A percentile compares a stretch with the other conserved stretches of the same genome.
Conservation (phyloP, 2,888 invertebrate genomes). For the Drosophila infuscata region DNA sequence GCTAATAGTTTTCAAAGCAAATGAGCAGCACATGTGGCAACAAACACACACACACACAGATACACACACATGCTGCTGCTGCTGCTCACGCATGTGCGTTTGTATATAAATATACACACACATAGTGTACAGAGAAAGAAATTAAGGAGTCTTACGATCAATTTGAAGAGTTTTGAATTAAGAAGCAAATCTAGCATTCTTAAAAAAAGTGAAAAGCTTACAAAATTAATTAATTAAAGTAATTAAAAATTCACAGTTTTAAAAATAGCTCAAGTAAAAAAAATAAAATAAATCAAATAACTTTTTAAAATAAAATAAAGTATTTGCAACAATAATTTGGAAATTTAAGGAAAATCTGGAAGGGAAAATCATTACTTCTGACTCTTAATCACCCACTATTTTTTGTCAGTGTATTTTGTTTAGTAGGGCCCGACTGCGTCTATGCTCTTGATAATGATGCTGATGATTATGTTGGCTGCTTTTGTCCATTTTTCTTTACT, state of each 20-base stretch:
- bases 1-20: conserved; percentile 80
- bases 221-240: neutral
- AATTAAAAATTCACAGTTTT: neutral
- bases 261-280: neutral
- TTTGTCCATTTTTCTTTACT: conserved; percentile 39
- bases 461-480: conserved; percentile 70
- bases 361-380: neutral
- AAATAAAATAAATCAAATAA: neutral
- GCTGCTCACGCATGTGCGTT: conserved; percentile 23
- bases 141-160: neutral
- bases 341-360: too few relatives aligned
- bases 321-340: neutral
- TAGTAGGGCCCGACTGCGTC: conserved; percentile 20
- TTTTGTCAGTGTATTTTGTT: conserved; percentile 8
- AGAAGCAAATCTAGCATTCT: neutral
- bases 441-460: conserved; percentile 54
- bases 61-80: neutral
- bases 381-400: neutral
- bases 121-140: neutral
- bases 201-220: accelerated
- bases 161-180: neutral
- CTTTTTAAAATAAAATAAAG: neutral
- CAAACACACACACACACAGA: conserved; percentile 27
- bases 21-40: conserved; percentile 79
- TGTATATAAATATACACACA: conserved; percentile 9